A percentile compares a stretch with the other conserved stretches of the same genome.
Conservation (phyloP, 2,888 invertebrate genomes). For the Coleophora flavipennella region DNA sequence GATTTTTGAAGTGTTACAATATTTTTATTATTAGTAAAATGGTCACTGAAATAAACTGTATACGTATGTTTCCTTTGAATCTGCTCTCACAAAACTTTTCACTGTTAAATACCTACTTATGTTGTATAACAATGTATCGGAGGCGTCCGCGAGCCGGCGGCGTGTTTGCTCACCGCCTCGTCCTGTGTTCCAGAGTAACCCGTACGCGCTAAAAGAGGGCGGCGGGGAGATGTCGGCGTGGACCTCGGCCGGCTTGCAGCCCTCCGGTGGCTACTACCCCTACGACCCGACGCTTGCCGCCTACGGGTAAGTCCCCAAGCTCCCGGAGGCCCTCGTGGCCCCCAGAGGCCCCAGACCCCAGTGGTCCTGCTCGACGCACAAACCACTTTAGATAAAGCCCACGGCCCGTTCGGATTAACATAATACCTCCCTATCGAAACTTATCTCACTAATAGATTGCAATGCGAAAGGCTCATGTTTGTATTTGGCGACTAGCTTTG, state of each 20-base stretch:
- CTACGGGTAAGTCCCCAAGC: constrained; percentile 86
- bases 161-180: constrained; percentile 30
- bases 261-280: constrained; percentile 93
- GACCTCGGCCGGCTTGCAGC: constrained; percentile 92
- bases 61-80: too few species aligned
- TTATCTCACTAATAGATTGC: constrained; percentile 66
- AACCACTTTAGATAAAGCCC: constrained; percentile 65
- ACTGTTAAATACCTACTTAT: not conserved
- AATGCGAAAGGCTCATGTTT: constrained; percentile 65
- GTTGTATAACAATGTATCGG: not conserved
- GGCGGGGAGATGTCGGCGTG: constrained; percentile 92
- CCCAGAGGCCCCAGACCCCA: constrained; percentile 23
- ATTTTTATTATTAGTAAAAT: not conserved
- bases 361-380: constrained; percentile 47
- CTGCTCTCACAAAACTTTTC: not conserved
- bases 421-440: constrained; percentile 59
- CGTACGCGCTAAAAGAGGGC: constrained; percentile 89
- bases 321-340: constrained; percentile 17
- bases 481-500: constrained; percentile 56
- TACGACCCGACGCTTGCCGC: constrained; percentile 94
- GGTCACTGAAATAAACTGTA: constrained; percentile 3
- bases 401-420: constrained; percentile 56
- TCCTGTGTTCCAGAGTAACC: constrained; percentile 85
- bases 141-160: constrained; percentile 4
- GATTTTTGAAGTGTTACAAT: too few species aligned